phyloP scores from a whole-genome alignment of 2,113 vertebrate genomes.

The Upupa epops region DNA sequence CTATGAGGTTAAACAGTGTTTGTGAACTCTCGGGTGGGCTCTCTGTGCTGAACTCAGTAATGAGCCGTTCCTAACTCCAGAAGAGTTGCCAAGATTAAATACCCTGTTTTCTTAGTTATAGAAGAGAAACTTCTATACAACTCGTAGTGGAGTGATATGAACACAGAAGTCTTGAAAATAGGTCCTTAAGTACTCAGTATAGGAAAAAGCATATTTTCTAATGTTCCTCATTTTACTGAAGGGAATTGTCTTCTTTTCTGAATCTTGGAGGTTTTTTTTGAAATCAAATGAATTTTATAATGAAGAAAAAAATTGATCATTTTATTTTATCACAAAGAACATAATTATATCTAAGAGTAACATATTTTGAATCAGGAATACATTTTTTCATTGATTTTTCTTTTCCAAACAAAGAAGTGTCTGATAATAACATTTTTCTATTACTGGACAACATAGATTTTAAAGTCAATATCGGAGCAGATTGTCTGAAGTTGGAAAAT shows the following conservation, averaged over 20 bases:
- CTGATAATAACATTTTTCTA: constrained; percentile 39
- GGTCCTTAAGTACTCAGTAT: not conserved
- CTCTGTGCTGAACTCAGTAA: not conserved
- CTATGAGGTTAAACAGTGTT: not conserved
- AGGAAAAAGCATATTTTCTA: not conserved
- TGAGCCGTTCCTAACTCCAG: not conserved
- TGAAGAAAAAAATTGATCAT: not conserved
- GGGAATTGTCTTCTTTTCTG: not conserved
- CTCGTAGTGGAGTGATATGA: not conserved
- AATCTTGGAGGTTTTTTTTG: not conserved
- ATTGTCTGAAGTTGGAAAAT: constrained; percentile 60
- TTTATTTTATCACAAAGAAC: constrained; percentile 21
- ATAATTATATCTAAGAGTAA: constrained; percentile 21
- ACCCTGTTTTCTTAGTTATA: not conserved
- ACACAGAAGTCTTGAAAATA: not conserved
- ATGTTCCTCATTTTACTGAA: not conserved
- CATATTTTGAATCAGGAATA: constrained; percentile 22
- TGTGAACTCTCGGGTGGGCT: not conserved
- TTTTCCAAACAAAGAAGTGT: not conserved
- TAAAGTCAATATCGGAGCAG: constrained; percentile 64
- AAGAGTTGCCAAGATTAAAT: not conserved
- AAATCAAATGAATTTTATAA: not conserved
- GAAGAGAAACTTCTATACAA: not conserved
- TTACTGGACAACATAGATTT: constrained; percentile 49
- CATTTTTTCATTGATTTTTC: constrained; percentile 49